phyloP scores from a whole-genome alignment of 1,140 invertebrate species.

The Apis florea region DNA sequence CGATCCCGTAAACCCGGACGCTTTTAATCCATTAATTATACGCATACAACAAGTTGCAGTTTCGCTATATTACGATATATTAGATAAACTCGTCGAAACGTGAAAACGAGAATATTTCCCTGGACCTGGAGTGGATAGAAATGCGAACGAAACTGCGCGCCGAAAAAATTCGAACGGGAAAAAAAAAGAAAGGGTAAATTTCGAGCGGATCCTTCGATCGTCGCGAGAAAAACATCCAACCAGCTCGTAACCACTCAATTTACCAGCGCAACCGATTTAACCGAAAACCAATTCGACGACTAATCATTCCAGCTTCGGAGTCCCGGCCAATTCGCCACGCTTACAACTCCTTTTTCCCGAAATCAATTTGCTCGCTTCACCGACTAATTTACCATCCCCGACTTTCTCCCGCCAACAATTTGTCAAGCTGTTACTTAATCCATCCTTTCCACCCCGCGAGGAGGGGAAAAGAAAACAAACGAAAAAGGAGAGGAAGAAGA shows the following conservation, averaged over 20 bases:
- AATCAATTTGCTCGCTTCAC: conserved; percentile 21
- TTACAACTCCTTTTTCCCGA: not conserved
- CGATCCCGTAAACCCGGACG: not conserved
- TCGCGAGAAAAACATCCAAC: not conserved
- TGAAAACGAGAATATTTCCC: not conserved
- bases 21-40: conserved; percentile 9
- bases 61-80: not conserved
- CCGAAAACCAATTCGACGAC: conserved; percentile 8
- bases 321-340: not conserved
- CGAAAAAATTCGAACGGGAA: too few species aligned
- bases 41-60: not conserved
- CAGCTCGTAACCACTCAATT: not conserved
- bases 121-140: not conserved
- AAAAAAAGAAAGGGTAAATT: not conserved
- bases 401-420: conserved; percentile 8
- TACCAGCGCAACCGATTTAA: not conserved
- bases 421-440: conserved; percentile 14
- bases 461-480: not conserved
- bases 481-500: not conserved
- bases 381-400: not conserved
- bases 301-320: not conserved
- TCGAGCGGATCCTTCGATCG: not conserved
- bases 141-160: too few species aligned
- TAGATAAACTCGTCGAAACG: not conserved
- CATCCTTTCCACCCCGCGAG: not conserved